phyloP scores from a whole-genome alignment of 2,113 vertebrate species.

The Tragelaphus buxtoni region DNA sequence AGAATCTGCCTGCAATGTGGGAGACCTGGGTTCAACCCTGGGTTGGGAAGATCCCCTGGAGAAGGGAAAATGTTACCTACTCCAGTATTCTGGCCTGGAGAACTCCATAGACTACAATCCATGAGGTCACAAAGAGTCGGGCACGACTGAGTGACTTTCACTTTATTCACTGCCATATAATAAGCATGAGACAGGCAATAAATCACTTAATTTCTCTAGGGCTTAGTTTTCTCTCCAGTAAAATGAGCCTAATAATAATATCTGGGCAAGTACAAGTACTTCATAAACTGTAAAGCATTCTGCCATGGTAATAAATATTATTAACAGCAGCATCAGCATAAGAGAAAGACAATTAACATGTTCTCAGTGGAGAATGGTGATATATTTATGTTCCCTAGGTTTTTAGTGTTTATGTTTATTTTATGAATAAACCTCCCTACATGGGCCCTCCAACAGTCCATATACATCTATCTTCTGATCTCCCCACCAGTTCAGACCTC shows the following conservation, averaged over 20 bases:
- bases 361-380: not conserved
- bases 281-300: not conserved
- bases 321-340: not conserved
- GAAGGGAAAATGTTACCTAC: not conserved
- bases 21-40: not conserved
- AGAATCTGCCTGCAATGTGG: not conserved
- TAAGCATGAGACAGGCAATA: not conserved
- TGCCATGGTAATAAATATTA: not conserved
- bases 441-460: not conserved
- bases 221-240: slow-evolving; percentile 42
- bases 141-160: not conserved
- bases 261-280: not conserved
- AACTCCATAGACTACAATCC: not conserved
- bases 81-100: not conserved
- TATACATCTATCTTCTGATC: not conserved
- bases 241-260: slow-evolving; percentile 44
- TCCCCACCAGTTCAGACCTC: not conserved
- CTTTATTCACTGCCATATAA: not conserved
- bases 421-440: not conserved
- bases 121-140: not conserved
- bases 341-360: slow-evolving; percentile 9
- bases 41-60: not conserved
- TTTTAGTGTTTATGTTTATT: not conserved
- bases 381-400: not conserved
- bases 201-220: slow-evolving; percentile 27